A percentile compares a stretch with the other conserved stretches of the same genome.
These are phyloP conservation scores for Adelognathus sp. DNA, from an alignment of 2,888 invertebrate genomes.

Conservation along the genomic window DNA sequence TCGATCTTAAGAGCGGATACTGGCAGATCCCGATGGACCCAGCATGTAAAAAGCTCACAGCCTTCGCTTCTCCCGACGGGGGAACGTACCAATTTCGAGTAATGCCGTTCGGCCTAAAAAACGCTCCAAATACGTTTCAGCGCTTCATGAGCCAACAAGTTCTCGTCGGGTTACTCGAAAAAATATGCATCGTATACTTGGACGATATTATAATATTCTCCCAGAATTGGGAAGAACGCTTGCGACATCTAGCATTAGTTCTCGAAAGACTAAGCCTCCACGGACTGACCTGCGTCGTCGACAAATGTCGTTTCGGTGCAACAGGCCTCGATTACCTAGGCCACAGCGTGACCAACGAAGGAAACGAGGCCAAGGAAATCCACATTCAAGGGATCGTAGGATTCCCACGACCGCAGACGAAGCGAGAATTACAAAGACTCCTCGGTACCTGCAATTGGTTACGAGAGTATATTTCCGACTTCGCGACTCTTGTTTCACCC, in stretches of 20 bases:
- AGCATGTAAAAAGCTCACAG: conserved; percentile 63
- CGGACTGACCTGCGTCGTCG: conserved; percentile 34
- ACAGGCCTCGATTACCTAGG: conserved; percentile 45
- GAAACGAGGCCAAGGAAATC: conserved; percentile 21
- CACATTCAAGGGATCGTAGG: conserved; percentile 8
- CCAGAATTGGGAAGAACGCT: conserved; percentile 54
- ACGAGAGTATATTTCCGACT: conserved; percentile 20
- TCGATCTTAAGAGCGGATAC: too few species aligned
- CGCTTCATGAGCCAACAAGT: conserved; percentile 69
- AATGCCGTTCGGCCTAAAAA: too few species aligned
- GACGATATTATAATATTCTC: conserved; percentile 70
- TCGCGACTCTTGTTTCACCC: not conserved
- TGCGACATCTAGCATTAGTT: conserved; percentile 54
- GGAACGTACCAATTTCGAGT: too few species aligned
- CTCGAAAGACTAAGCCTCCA: conserved; percentile 59
- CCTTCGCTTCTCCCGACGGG: conserved; percentile 68
- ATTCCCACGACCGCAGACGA: not conserved
- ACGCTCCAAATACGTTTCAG: too few species aligned
- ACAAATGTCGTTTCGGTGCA: conserved; percentile 54
- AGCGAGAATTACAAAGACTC: not conserved
- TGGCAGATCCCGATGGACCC: too few species aligned
- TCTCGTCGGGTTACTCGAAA: conserved; percentile 63
- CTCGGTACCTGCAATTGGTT: conserved; percentile 26
- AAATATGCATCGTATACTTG: conserved; percentile 64
- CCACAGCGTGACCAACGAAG: conserved; percentile 11